Base-by-base conservation (phyloP, 1,140 invertebrate species). In the Steinernema khuongi region DNA sequence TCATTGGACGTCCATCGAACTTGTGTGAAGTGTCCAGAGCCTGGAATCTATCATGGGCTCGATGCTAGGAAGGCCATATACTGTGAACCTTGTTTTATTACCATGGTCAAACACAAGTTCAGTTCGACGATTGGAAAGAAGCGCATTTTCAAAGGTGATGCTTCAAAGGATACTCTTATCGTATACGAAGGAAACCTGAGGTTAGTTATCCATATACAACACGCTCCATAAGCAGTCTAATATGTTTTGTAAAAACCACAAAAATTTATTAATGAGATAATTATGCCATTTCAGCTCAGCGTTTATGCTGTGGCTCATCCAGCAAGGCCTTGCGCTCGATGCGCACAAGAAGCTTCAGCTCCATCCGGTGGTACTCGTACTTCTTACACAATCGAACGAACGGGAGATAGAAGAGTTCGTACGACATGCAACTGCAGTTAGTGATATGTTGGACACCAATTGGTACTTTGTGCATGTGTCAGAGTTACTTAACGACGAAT, bases 61-160 rank as follows among this genome's bases (percentile, higher is more conserved):
- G 75, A 77, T 28, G 67, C 73, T 32, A 77, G 74, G 33, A 76
- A 76, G 44, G 75, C 75, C 18, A 67, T 76, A 28, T 77, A 77
- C 60, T 77, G 75, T 33, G 43, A 68, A 31, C 74, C 67, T 17
- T 77, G 75, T 22, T 77, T 75, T 68, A 66, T 75, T 33, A 68
- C 68, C n/a, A 77, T 77, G 75, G 75, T 77, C 18, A 77, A 66
- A 28, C 66, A 77, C 43, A 77, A 77, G 68, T 77, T 77, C 73
- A 68, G 75, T 31, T 69, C 75, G n/a, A 28, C 75, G 0, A 31
- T 77, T 11, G 72, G 73, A 30, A 74, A 75, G 43, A 70, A 73
- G 33, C 66, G 68, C 17, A 70, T 77, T 30, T 77, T 76, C 22
- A 74, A 71, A 60, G 75, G 70, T 22, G 50, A 60, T 22, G 50